Evolutionary conservation across 2,113 vertebrate species (phyloP), one percentile per base, ranked within the genome.

Genomic region (Rhinichthys klamathensis): DNA sequence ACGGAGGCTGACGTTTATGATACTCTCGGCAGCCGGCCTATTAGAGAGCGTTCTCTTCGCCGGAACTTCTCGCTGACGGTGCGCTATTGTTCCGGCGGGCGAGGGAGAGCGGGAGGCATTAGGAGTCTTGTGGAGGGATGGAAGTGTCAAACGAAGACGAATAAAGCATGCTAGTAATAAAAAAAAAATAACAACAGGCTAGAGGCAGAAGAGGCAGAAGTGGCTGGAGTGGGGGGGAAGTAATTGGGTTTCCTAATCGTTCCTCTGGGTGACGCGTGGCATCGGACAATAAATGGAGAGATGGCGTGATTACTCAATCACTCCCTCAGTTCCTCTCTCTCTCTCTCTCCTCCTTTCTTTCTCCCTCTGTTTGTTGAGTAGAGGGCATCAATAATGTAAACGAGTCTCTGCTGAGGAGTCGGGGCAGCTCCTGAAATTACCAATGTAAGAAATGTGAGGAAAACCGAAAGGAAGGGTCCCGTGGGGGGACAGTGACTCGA

Each of bases 171-270:
- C 84, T 80, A 92, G 93, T 94, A 93, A 95, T 94, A 92, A 94
- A 92, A 92, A 94, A 92, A 90, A 91, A 93, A 92, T 89, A 93
- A 92, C 91, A 93, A 91, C 91, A 90, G 89, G 90, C 93, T 91
- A 82, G 91, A 89, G 92, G 93, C 93, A 87, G 78, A 84, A 88
- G 30, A 89, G 92, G 93, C 93, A 87, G 78, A 84, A 88, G 35
- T 87, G 69, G 70, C 70, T 25, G 21, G n/a, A 81, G 82, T 56
- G 67, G 73, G 72, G n/a, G 88, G 88, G 89, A 91, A 92, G 93
- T 94, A 94, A 94, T 93, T 94, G 92, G 89, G 90, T 93, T 93
- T 93, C 91, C 93, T 93, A 93, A 94, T 93, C 89, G 90, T 81
- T 92, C 91, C 93, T 93, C 88, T 89, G 91, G 93, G 94, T 92